Evolutionary conservation across 2,113 vertebrate species (phyloP).

Genomic region (Macroglossus sobrinus): DNA sequence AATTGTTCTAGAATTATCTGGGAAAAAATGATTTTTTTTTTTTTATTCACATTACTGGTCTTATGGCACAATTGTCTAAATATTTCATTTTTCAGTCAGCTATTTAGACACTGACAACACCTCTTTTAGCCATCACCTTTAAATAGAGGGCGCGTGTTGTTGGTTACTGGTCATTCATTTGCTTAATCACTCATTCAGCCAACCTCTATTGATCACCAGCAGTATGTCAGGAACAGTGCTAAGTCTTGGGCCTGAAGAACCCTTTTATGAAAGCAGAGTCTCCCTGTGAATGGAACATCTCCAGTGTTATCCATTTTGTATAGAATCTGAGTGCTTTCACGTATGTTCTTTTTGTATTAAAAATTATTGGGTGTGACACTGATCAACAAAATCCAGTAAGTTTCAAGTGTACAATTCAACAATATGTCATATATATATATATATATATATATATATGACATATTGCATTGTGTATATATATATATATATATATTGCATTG

Average conservation of each 20-base stretch:
- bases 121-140: neutral
- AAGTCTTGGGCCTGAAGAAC: neutral
- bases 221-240: neutral
- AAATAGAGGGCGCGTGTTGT: neutral
- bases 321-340: neutral
- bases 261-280: neutral
- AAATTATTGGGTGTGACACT: too few species aligned
- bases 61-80: neutral
- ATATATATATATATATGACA: too few species aligned
- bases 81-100: neutral
- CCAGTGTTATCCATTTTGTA: neutral
- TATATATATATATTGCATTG: too few species aligned
- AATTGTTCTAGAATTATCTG: neutral
- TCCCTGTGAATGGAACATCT: neutral
- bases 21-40: neutral
- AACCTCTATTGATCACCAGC: neutral
- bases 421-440: too few species aligned
- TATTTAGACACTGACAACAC: neutral
- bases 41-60: neutral
- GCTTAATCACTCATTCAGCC: neutral
- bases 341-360: too few species aligned
- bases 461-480: too few species aligned
- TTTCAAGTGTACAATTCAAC: too few species aligned
- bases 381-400: too few species aligned
- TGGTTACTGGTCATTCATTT: neutral